Percentiles rank a stretch among this genome's conserved stretches.
Conservation (phyloP, 2,113 vertebrate genomes). For the Indicator maculatus region DNA sequence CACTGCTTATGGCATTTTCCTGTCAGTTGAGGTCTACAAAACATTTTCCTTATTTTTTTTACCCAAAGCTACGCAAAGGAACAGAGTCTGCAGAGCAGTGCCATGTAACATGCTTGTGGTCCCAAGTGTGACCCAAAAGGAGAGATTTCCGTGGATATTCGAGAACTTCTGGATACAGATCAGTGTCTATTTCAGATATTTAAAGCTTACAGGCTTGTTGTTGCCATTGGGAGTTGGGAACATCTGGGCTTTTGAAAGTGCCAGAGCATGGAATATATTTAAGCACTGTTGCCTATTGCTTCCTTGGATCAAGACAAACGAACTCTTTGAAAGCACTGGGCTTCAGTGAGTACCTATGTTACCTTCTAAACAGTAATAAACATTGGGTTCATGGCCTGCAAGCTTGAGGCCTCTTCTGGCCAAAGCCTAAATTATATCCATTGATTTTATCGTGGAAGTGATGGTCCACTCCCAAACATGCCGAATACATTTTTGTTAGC, state of each 20-base stretch:
- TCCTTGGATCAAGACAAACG: neutral
- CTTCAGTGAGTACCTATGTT: neutral
- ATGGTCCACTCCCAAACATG: neutral
- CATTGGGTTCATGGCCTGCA: neutral
- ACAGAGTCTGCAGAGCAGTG: constrained; percentile 52
- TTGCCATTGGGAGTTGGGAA: neutral
- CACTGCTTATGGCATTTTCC: neutral
- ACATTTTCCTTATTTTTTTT: constrained; percentile 41
- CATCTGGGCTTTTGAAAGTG: neutral
- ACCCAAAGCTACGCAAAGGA: constrained; percentile 48
- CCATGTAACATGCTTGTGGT: constrained; percentile 45
- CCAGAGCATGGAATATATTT: neutral
- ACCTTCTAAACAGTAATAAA: neutral
- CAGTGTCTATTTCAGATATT: neutral
- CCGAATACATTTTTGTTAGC: constrained; percentile 19
- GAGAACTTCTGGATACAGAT: neutral
- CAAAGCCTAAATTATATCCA: constrained; percentile 19
- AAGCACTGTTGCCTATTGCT: neutral
- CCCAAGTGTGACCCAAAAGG: constrained; percentile 51
- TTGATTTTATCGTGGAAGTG: constrained; percentile 13
- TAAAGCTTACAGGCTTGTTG: neutral
- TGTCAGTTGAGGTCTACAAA: neutral
- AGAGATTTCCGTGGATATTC: neutral
- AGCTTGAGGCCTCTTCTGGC: constrained; percentile 28
- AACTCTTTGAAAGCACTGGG: neutral